These are phyloP conservation scores for Diadema setosum DNA, from an alignment of 35 echinoderm and acorn worm genomes.

Conservation along the genomic window DNA sequence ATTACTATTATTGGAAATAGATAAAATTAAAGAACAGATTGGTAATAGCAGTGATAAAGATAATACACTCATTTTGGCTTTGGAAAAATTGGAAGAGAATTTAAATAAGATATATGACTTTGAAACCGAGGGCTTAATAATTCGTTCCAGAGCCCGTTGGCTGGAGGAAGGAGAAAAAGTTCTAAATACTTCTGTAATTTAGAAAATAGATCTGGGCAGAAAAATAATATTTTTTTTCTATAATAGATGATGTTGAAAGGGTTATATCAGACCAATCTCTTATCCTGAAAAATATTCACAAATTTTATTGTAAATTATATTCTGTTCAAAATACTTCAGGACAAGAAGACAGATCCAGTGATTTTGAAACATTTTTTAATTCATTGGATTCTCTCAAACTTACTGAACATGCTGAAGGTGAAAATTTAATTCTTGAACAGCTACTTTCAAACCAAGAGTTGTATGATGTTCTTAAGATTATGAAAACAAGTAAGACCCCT, in stretches of 20 bases:
- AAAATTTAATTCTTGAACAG: not conserved
- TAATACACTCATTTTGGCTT: no score
- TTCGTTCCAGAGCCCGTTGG: conserved; percentile 10
- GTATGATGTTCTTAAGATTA: conserved; percentile 3
- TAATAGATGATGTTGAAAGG: not conserved
- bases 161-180: conserved; percentile 36
- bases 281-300: not conserved
- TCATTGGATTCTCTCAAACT: no score
- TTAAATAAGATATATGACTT: conserved; percentile 2
- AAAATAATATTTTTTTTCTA: not conserved
- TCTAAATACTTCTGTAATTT: conserved; percentile 40
- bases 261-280: not conserved
- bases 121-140: conserved; percentile 16
- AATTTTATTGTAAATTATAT: no score
- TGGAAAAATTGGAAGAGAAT: not conserved
- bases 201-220: not conserved
- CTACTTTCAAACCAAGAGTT: not conserved
- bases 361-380: no score
- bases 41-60: not conserved
- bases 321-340: no score
- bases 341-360: no score
- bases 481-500: conserved; percentile 10
- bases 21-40: not conserved
- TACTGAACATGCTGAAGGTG: no score
- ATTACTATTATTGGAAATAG: not conserved